phyloP scores from a whole-genome alignment of 1,140 invertebrate genomes.

The Agrypnia vestita region DNA sequence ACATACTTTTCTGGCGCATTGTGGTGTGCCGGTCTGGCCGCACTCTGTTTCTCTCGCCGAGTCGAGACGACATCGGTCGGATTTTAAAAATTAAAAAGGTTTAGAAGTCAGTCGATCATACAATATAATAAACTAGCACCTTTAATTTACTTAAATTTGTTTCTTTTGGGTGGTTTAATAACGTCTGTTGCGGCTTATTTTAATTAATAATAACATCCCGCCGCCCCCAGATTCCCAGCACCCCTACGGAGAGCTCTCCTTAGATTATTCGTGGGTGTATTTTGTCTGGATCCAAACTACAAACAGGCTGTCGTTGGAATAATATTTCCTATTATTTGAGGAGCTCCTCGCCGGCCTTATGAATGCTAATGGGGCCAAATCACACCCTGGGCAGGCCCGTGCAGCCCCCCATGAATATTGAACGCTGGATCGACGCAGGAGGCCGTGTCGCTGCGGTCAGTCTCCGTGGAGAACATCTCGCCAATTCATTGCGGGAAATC shows the following conservation, averaged over 20 bases:
- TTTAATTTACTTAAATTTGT: too few relatives aligned
- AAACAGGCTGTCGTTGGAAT: conserved; percentile 44
- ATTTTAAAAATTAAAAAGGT: too few relatives aligned
- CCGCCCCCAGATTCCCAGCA: neutral
- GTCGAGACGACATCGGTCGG: too few relatives aligned
- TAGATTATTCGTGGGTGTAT: conserved; percentile 22
- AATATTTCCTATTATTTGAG: conserved; percentile 48
- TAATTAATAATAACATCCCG: too few relatives aligned
- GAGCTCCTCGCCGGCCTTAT: conserved; percentile 24
- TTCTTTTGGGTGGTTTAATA: too few relatives aligned
- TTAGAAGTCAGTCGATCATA: too few relatives aligned
- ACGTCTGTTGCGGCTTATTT: too few relatives aligned
- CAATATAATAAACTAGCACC: too few relatives aligned
- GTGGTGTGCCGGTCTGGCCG: too few relatives aligned
- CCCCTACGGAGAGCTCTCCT: neutral
- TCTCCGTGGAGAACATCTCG: neutral
- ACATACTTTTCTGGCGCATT: too few relatives aligned
- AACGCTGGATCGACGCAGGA: conserved; percentile 32
- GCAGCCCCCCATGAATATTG: conserved; percentile 43
- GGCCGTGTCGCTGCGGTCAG: neutral
- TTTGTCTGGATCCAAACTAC: conserved; percentile 11
- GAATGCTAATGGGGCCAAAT: conserved; percentile 43
- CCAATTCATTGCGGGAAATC: neutral
- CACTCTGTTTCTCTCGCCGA: too few relatives aligned
- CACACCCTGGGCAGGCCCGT: neutral